Evolutionary conservation across 92 coral and sea anemone genomes (phyloP), one percentile per base, ranked within the genome.

Genomic region (Desmophyllum pertusum): DNA sequence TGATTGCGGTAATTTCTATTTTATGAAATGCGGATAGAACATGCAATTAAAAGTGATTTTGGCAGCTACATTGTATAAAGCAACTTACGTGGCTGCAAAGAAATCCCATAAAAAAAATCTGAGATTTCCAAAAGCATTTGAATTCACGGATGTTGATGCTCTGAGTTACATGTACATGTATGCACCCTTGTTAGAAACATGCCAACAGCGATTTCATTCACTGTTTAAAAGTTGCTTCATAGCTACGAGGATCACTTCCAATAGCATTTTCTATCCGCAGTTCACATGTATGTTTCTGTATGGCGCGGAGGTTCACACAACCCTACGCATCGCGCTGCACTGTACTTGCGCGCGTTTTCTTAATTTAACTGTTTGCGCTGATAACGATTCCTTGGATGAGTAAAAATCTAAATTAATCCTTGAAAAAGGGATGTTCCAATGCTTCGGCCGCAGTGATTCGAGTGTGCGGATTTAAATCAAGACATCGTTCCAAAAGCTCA

Each of bases 391-490:
- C 29, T 19, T 21, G 68, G 46, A 39, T 18, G 9, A 50, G 21
- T 5, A 31, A 80, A 15, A n/a, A 35, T 36, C 25, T 35, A 15
- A 39, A 39, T 31, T 25, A 43, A 50, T 80, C 67, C 84, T 67
- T 68, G 59, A 96, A 89, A 77, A 96, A 96, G 15, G 94, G 91
- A 83, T 96, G 99, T 18, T 83, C 88, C 73, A 96, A 74, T 11
- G 99, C 99, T 70, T 96, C 92, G 21, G 78, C 71, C 4, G 99
- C 99, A 42, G 98, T 90, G 51, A 96, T 94, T 82, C 99, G 90
- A 29, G 96, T 84, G 46, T 73, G 85, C 3, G 99, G 99, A 66
- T 96, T 92, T 55, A 96, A 80, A 71, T 94, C 98, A n/a, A 96
- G 89, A 63, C 98, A 91, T 75, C 93, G 92, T 48, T 90, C 87